Evolutionary conservation across 2,888 invertebrate genomes (phyloP), one percentile per base, ranked within the genome.

Genomic region (Itoplectis maculator): DNA sequence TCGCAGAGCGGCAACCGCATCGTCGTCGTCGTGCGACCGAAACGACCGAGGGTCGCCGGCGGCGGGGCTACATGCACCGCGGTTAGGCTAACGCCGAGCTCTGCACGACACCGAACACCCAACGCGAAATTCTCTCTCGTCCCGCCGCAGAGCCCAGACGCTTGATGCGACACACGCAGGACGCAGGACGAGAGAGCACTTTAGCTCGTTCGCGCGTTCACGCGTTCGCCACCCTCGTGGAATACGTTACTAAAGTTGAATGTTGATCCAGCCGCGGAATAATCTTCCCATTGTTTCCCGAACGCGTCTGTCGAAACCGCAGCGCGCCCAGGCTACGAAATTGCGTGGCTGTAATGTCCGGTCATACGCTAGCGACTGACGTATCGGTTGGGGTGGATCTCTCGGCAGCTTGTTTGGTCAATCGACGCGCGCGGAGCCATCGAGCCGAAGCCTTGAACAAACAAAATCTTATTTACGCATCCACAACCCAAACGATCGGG

Each of bases 1-100:
- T 86, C 86, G 85, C n/a, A n/a, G n/a, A n/a, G n/a, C 86, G 84
- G 84, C 85, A 68, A 80, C 81, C 63, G 76, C 85, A 86, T 80
- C 86, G 86, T 80, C 86, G 86, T 80, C 86, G 86, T 84, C 76
- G 80, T 45, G 80, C 68, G 37, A 47, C 35, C 68, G 69, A 61
- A n/a, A 45, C 63, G 66, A 42, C n/a, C n/a, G n/a, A n/a, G n/a
- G n/a, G n/a, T n/a, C n/a, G n/a, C n/a, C n/a, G n/a, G n/a, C 45
- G 54, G 49, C 77, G 63, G 42, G 37, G 68, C 51, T 63, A 65
- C 66, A 75, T 35, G 70, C 61, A 56, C 42, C 45, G 15, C 47
- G 15, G 20, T 49, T 45, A 29, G 11, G 23, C 37, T 35, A 66
- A 45, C 75, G 66, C 66, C 76, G 66, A n/a, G n/a, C 76, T 72